Conservation (phyloP, 2,113 vertebrate species). For the Apteryx owenii region DNA sequence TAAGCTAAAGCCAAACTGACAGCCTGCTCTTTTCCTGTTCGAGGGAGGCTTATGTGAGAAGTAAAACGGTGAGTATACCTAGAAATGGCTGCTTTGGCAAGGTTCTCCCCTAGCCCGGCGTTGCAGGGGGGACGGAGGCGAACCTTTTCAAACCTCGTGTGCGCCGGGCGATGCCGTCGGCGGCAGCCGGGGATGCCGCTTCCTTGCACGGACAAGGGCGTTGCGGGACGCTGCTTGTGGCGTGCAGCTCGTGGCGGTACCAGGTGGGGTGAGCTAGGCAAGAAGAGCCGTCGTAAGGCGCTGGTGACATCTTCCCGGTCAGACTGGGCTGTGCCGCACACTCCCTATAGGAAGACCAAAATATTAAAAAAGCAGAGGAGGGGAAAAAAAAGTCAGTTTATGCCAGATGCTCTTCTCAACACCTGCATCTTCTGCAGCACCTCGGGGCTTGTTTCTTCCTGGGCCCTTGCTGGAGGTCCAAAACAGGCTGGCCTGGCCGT, state of each 20-base stretch:
- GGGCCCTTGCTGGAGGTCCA: too few relatives aligned
- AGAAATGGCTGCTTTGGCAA: background rate
- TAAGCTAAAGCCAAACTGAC: background rate
- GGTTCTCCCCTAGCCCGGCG: background rate
- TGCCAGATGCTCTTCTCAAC: too few relatives aligned
- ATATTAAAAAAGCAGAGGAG: too few relatives aligned
- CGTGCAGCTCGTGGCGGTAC: too few relatives aligned
- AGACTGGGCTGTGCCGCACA: too few relatives aligned
- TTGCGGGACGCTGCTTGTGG: background rate
- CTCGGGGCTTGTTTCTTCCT: too few relatives aligned
- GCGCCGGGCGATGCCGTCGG: background rate
- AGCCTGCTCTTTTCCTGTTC: background rate
- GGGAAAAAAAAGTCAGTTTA: too few relatives aligned
- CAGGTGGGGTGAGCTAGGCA: too few relatives aligned
- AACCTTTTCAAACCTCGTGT: background rate
- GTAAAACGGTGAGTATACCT: accelerated
- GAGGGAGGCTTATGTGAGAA: accelerated
- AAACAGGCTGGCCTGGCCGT: too few relatives aligned
- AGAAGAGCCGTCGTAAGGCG: accelerated
- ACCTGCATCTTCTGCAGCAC: too few relatives aligned
- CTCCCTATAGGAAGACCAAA: too few relatives aligned
- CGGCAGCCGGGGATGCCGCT: background rate
- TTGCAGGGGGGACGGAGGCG: accelerated
- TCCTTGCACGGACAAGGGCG: background rate
- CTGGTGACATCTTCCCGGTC: too few relatives aligned